These are phyloP conservation scores for Potamarius usumacintae DNA, from an alignment of 2,113 vertebrate species.

Conservation along the genomic window DNA sequence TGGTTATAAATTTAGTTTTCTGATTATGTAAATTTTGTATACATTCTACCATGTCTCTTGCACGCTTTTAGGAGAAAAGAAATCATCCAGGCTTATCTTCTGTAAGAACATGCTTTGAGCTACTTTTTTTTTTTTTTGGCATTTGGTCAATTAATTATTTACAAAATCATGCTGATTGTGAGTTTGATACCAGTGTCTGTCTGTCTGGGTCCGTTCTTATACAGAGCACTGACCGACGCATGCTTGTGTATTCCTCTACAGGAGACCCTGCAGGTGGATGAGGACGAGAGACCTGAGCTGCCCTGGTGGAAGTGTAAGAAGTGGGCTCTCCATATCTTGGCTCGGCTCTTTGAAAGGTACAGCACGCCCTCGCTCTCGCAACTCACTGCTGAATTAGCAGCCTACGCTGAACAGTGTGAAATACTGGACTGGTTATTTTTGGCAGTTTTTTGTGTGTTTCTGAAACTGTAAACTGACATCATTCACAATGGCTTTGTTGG, in stretches of 20 bases:
- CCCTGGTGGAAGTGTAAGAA: constrained; percentile 99
- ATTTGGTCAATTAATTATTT: background rate
- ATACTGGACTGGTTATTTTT: constrained; percentile 35
- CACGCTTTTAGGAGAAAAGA: background rate
- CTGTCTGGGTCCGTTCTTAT: background rate
- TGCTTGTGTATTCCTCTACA: constrained; percentile 51
- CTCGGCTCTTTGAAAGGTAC: constrained; percentile 96
- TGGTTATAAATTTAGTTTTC: background rate
- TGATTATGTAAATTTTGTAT: background rate
- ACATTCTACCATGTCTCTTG: background rate
- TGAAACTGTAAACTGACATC: constrained; percentile 34
- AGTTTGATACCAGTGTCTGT: background rate
- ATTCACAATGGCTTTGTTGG: constrained; percentile 1
- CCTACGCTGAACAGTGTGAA: constrained; percentile 40
- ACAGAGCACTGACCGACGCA: background rate
- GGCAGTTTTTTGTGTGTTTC: constrained; percentile 17
- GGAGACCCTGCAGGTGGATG: constrained; percentile 97
- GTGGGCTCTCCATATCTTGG: constrained; percentile 98
- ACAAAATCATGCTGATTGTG: background rate
- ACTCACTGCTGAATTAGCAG: constrained; percentile 29
- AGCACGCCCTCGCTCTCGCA: background rate
- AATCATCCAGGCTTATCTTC: background rate
- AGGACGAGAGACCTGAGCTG: constrained; percentile 94
- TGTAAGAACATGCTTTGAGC: background rate
- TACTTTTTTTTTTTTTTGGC: background rate